Base-by-base conservation (phyloP, 2,113 vertebrate species). In the Sapayoa aenigma region DNA sequence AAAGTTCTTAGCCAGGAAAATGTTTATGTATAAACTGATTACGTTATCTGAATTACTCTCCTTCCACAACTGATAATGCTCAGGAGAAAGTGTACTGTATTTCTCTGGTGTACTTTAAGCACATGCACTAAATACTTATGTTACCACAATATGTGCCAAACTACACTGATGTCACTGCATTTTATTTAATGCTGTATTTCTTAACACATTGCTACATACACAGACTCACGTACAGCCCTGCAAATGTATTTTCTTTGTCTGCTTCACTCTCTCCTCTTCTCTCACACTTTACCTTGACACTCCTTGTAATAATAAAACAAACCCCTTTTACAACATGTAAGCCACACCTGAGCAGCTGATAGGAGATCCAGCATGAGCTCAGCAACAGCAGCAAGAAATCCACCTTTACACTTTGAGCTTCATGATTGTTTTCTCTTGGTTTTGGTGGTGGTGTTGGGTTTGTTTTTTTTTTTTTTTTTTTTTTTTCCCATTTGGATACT, bases 11-110 rank as follows among this genome's bases (percentile, higher is more conserved):
- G 28, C 4, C 14, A 91, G 56, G 74, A 35, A 80, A 90, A 94
- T 92, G 83, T 75, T 91, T 90, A 75, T 92, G 65, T 74, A 78
- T 92, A 78, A 92, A 90, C 56, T 49, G 68, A 93, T 90, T 63
- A 66, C 0, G 1, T 93, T 93, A 78, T 84, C 85, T 68, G 85
- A 95, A 87, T 81, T 84, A 55, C n/a, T 81, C 42, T 62, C 27
- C 37, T 95, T 68, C 28, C 24, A 27, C 1, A 4, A 41, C 90
- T 88, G 60, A 67, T 89, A 80, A 56, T 56, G 28, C 55, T 76
- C 74, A 92, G 60, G 44, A 63, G 76, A 81, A 77, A 67, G 3
- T 52, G 59, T 47, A 12, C 30, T 50, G 1, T 55, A 12, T 84
- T 76, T 46, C 62, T 66, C 37, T 69, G 58, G 16, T 25, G n/a